Base-by-base conservation (phyloP, 2,797 vertebrate species). In the Triplophysa yarkandensis region DNA sequence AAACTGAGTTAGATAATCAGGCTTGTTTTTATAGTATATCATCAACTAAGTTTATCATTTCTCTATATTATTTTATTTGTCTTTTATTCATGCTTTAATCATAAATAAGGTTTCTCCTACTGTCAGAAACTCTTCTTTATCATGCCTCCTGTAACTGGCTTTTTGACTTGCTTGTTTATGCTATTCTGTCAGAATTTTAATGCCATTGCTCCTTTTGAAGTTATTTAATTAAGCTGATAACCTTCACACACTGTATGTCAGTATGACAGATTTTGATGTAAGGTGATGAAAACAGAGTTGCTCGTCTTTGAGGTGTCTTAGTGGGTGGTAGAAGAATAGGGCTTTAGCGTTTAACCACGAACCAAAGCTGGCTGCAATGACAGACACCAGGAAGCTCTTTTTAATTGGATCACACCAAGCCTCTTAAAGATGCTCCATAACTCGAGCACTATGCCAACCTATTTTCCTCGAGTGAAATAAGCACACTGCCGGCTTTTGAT, bases 361-460 rank as follows among this genome's bases (percentile, higher is more conserved):
- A 70, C 72, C 82, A 79, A 82, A 83, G 81, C 80, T 46, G 80
- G 84, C 82, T 75, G 30, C 63, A 70, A 78, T 80, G 88, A 84
- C 85, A 91, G 88, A 85, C 89, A 87, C 83, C 84, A 87, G 36
- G 55, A 81, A 84, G 88, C 57, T 57, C 79, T 74, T 80, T 90
- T 92, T 91, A 92, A 90, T 89, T 85, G 88, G 89, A 90, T 91
- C 86, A 81, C 63, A 69, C 67, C 85, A 87, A 90, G 86, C 88
- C 83, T 87, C 89, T 90, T 89, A 85, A 85, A 83, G 66, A 77
- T 83, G 82, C 81, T 89, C 85, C 86, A 80, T 77, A 84, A 86
- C 85, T 89, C 83, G 78, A 76, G 86, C 79, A 83, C 71, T 76
- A 46, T 50, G 54, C 66, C 68, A 74, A 52, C 64, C 71, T 66